Base-by-base conservation (phyloP, 2,888 invertebrate genomes). In the Ligdia adustata region DNA sequence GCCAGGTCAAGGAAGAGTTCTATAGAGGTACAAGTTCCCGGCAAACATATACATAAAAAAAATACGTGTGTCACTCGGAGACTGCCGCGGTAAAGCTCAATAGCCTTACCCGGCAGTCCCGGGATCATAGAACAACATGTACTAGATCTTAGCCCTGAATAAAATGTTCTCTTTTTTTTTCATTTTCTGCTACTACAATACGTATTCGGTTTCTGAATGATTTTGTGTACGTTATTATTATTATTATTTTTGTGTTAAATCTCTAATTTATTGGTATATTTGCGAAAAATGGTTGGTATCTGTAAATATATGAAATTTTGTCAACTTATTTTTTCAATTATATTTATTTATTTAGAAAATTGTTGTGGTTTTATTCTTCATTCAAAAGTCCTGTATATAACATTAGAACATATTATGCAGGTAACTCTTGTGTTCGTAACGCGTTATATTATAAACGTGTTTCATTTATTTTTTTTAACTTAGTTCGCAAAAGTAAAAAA, bases 251-350 rank as follows among this genome's bases (percentile, higher is more conserved):
- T 66, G 62, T 61, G 59, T 60, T 61, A 52, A 62, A 47, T 47
- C 47, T 62, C 52, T 75, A 62, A 79, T 73, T 77, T 77, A 79
- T 78, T 78, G 75, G 75, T 75, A 64, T 74, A 76, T 65, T 64
- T 75, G 74, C 66, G 72, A 42, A 66, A 65, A 69, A 68, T 72
- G 74, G 76, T 75, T 73, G 74, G 75, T 77, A 66, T 75, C 57
- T 80, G 79, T 80, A 80, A 71, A 79, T 80, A 80, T 69, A 69
- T 76, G 71, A 68, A 76, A 69, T 66, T 72, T 71, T 68, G 70
- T 67, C 66, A 70, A 64, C 67, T 64, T 69, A 45, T 42, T 51
- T 61, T 65, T 70, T 72, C 75, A 68, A 75, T 75, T 75, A 77
- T 75, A 78, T 72, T 71, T 75, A 76, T 77, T 78, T 79, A 77